Evolutionary conservation across 2,888 invertebrate genomes (phyloP).

Genomic region (Agrochola macilenta): DNA sequence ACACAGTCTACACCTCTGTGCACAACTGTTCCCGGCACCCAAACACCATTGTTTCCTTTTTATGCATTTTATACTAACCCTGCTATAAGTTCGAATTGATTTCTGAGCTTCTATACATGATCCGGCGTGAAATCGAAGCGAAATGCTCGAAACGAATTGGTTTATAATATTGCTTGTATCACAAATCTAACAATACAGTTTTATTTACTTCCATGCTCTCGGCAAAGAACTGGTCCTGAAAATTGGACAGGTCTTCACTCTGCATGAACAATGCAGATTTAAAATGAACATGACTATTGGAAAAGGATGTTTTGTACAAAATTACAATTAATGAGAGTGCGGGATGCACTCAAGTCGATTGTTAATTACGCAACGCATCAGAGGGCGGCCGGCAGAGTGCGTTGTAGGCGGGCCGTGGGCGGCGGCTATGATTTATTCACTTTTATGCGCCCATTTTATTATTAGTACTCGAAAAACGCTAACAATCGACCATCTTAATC

Average conservation of each 20-base stretch:
- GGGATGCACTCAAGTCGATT: constrained; percentile 66
- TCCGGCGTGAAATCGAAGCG: constrained; percentile 24
- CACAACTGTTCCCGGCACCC: constrained; percentile 62
- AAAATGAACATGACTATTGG: constrained; percentile 41
- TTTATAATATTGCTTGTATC: constrained; percentile 2
- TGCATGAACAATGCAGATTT: constrained; percentile 4
- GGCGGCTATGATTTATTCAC: constrained; percentile 76
- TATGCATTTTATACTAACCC: constrained; percentile 58
- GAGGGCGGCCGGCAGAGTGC: constrained; percentile 72
- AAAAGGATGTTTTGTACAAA: constrained; percentile 44
- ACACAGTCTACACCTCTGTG: constrained; percentile 46
- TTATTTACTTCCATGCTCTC: constrained; percentile 6
- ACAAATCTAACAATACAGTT: constrained; percentile 18
- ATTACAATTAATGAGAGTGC: constrained; percentile 65
- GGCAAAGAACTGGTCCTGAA: background rate
- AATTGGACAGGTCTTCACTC: background rate
- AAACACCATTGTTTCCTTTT: constrained; percentile 75
- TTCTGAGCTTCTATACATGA: constrained; percentile 28
- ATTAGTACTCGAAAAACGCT: constrained; percentile 59
- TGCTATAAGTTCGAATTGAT: constrained; percentile 33
- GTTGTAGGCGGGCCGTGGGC: constrained; percentile 74
- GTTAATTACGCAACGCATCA: constrained; percentile 74
- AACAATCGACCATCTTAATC: constrained; percentile 63
- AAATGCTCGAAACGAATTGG: constrained; percentile 26
- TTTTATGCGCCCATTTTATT: constrained; percentile 73